These are phyloP conservation scores for Theristicus caerulescens DNA, from an alignment of 2,113 vertebrate genomes.

Conservation along the genomic window DNA sequence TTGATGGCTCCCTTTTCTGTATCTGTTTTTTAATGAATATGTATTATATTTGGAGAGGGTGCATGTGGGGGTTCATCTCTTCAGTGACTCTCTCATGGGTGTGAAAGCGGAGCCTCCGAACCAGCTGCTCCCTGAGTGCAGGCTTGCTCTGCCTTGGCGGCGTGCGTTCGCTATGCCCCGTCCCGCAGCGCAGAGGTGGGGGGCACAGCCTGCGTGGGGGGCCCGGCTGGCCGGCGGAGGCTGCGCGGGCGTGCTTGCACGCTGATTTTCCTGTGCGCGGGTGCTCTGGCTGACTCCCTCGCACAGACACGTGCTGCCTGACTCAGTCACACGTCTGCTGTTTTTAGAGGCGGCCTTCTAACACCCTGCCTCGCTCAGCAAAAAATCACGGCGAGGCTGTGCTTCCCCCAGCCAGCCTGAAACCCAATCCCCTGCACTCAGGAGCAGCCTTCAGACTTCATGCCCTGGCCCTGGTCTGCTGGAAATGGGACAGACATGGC, in stretches of 20 bases:
- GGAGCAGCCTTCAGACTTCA: not conserved
- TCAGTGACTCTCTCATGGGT: constrained; percentile 25
- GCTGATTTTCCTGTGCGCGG: not conserved
- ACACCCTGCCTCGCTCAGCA: constrained; percentile 39
- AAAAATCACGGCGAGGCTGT: not conserved
- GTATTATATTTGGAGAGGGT: constrained; percentile 26
- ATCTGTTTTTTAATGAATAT: constrained; percentile 1
- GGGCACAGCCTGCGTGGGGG: not conserved
- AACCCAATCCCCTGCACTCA: not conserved
- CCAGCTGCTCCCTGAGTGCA: constrained; percentile 42
- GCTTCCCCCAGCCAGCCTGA: not conserved
- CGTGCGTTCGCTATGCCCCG: not conserved
- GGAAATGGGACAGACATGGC: not conserved
- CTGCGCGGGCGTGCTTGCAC: not conserved
- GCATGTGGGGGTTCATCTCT: not conserved
- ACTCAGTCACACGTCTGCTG: constrained; percentile 51
- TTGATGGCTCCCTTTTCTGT: not conserved
- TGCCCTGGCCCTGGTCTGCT: not conserved
- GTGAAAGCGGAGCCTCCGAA: constrained; percentile 42
- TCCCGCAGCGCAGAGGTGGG: not conserved
- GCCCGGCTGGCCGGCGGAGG: not conserved
- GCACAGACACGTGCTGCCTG: constrained; percentile 29
- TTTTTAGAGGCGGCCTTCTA: constrained; percentile 32
- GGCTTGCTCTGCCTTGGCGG: not conserved
- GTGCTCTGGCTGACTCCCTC: not conserved